A percentile compares a stretch with the other conserved stretches of the same genome.
phyloP scores from a whole-genome alignment of 2,113 vertebrate species.

The Turnix velox region DNA sequence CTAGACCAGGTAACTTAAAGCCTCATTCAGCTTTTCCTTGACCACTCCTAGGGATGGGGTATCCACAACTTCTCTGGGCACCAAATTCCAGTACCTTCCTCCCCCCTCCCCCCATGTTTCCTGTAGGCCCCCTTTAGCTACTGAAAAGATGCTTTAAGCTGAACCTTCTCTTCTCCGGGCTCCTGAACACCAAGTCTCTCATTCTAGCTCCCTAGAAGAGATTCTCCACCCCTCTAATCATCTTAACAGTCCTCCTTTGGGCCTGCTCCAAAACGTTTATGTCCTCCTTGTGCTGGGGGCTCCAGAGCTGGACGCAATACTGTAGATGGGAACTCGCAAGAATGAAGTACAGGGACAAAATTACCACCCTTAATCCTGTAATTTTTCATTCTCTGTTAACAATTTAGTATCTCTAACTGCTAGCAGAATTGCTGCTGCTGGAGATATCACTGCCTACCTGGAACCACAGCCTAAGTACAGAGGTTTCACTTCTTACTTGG shows the following conservation, averaged over 20 bases:
- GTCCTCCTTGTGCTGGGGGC: background rate
- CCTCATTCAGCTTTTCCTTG: background rate
- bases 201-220: background rate
- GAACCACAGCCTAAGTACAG: fast-evolving
- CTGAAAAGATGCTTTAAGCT: background rate
- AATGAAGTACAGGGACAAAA: background rate
- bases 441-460: background rate
- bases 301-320: background rate
- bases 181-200: background rate
- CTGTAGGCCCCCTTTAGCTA: background rate
- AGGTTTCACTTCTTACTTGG: background rate
- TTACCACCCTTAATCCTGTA: background rate
- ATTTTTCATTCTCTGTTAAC: background rate
- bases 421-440: background rate
- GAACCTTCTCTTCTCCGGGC: no score
- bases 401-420: background rate
- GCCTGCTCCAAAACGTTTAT: background rate
- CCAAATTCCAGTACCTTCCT: background rate
- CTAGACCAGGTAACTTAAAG: background rate
- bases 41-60: no score
- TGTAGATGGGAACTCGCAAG: background rate
- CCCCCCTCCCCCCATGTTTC: background rate
- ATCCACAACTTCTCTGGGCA: background rate
- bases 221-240: background rate
- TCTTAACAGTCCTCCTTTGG: background rate